phyloP scores from a whole-genome alignment of 1,140 invertebrate genomes.

The Lucilia sericata region DNA sequence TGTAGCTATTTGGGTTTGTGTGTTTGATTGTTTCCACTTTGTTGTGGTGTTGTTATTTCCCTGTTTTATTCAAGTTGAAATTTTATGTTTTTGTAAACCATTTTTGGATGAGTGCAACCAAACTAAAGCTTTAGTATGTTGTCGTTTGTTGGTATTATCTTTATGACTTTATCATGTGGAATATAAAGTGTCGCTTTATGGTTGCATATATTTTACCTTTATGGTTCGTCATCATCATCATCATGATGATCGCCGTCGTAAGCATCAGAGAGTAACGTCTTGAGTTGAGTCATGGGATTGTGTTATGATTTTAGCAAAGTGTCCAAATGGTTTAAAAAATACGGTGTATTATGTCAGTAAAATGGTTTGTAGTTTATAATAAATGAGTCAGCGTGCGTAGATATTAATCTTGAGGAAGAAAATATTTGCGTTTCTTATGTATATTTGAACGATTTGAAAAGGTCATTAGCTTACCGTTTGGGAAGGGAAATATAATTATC shows the following conservation, averaged over 20 bases:
- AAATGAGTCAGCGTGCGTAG: constrained; percentile 37
- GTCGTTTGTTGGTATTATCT: constrained; percentile 35
- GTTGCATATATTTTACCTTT: constrained; percentile 39
- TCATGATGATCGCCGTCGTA: constrained; percentile 5
- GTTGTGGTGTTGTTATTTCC: not conserved
- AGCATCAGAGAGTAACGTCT: not conserved
- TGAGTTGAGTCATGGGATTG: constrained; percentile 32
- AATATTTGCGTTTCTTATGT: too few relatives aligned
- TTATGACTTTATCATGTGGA: constrained; percentile 42
- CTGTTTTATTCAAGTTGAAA: not conserved
- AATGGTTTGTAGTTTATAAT: constrained; percentile 32
- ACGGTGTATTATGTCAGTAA: constrained; percentile 35
- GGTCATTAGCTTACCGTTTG: too few relatives aligned
- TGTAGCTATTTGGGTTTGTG: not conserved
- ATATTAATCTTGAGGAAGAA: constrained; percentile 28
- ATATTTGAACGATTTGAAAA: too few relatives aligned
- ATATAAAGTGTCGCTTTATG: constrained; percentile 44
- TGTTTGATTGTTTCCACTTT: not conserved
- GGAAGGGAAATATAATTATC: too few relatives aligned
- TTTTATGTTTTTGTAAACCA: too few relatives aligned
- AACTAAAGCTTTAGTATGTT: not conserved
- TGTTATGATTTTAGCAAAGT: constrained; percentile 10
- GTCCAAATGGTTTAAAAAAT: constrained; percentile 42
- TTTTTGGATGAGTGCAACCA: not conserved
- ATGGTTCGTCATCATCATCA: constrained; percentile 41